phyloP scores from a whole-genome alignment of 2,797 vertebrate genomes.

The Epinephelus coioides region DNA sequence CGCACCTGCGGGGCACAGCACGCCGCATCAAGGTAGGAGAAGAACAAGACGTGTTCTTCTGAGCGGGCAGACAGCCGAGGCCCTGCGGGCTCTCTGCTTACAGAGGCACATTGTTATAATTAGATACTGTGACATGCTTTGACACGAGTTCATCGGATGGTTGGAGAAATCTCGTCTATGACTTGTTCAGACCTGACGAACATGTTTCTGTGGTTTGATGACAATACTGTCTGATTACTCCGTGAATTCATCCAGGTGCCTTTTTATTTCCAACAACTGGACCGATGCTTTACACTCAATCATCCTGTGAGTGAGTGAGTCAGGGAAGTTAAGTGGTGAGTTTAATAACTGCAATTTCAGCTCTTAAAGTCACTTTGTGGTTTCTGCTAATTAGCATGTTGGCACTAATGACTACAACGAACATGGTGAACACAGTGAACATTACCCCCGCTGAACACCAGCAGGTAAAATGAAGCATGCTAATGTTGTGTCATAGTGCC shows the following conservation, averaged over 20 bases:
- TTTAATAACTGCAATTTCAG: neutral
- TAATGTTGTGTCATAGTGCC: too few species aligned
- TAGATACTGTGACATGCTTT: conserved; percentile 9
- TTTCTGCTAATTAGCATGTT: too few species aligned
- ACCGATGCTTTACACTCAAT: neutral
- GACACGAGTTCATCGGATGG: conserved; percentile 2
- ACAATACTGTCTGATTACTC: neutral
- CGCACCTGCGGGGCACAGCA: neutral
- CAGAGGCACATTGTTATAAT: conserved; percentile 16
- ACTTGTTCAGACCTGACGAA: neutral
- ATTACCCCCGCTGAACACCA: too few species aligned
- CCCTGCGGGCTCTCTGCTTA: neutral
- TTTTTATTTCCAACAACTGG: neutral
- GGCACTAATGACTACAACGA: too few species aligned
- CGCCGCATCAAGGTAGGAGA: neutral
- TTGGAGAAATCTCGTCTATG: neutral
- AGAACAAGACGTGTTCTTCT: neutral
- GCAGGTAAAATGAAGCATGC: too few species aligned
- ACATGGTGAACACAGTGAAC: too few species aligned
- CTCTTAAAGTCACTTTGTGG: too few species aligned
- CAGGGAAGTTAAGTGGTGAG: neutral
- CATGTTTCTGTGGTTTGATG: neutral
- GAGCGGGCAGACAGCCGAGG: neutral
- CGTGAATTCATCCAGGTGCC: neutral
- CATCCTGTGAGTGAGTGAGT: neutral